Evolutionary conservation across 2,113 vertebrate species (phyloP).

Genomic region (Ornithorhynchus anatinus): DNA sequence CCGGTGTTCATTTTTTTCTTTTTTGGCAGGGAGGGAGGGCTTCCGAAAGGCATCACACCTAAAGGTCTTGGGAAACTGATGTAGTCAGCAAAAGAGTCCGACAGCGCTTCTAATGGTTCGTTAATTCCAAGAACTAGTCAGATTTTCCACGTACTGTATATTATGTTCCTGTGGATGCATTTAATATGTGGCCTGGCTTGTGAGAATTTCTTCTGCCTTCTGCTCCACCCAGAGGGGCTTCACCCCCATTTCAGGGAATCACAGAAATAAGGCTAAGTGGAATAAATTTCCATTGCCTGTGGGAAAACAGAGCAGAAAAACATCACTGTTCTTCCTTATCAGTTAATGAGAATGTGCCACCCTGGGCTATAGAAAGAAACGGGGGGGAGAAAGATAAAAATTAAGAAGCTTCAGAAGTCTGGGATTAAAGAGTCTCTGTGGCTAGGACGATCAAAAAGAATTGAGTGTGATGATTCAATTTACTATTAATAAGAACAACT

Average conservation of each 20-base stretch:
- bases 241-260: conserved; percentile 23
- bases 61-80: neutral
- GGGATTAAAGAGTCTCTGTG: neutral
- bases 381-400: neutral
- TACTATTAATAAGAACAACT: neutral
- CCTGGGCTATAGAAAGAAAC: neutral
- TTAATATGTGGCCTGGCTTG: conserved; percentile 22
- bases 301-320: conserved; percentile 2
- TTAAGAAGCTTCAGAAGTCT: neutral
- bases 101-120: neutral
- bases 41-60: neutral
- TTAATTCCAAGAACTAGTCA: neutral
- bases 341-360: neutral
- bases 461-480: neutral
- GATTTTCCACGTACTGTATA: neutral
- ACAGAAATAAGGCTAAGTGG: no score
- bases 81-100: neutral
- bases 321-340: neutral
- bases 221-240: conserved; percentile 29
- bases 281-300: neutral
- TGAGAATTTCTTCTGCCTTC: neutral
- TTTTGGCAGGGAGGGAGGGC: no score
- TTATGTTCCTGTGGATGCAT: neutral
- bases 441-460: neutral
- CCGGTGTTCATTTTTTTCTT: neutral